A percentile compares a stretch with the other conserved stretches of the same genome.
Evolutionary conservation across 2,113 vertebrate species (phyloP).

Genomic region (Amazona vittata): DNA sequence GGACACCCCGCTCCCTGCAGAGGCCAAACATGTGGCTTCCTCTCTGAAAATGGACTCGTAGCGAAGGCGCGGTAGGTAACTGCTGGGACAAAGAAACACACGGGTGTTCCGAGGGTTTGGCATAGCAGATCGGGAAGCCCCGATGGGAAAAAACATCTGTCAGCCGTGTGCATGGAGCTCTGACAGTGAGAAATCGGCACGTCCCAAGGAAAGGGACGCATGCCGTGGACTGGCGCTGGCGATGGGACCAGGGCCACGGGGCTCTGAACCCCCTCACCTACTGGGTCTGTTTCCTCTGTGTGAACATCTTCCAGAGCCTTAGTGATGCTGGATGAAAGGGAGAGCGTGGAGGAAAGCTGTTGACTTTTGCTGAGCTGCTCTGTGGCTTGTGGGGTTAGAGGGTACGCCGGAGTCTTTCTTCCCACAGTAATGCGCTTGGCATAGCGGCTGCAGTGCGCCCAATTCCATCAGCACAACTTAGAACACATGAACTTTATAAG

Average conservation of each 20-base stretch:
- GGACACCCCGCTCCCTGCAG: not conserved
- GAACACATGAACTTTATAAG: conserved; percentile 1
- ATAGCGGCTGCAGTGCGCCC: not conserved
- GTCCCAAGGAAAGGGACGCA: not conserved
- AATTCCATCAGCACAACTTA: not conserved
- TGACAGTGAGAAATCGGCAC: not conserved
- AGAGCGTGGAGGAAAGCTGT: not conserved
- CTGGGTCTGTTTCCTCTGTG: fast-evolving
- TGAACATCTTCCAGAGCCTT: fast-evolving
- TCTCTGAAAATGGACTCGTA: conserved; percentile 22
- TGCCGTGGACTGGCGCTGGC: not conserved
- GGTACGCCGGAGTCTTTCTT: not conserved
- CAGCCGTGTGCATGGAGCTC: not conserved
- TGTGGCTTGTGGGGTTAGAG: not conserved
- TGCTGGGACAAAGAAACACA: conserved; percentile 26
- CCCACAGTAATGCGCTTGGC: not conserved
- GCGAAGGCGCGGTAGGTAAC: not conserved
- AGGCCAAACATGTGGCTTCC: not conserved
- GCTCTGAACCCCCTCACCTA: not conserved
- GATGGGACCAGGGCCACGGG: not conserved
- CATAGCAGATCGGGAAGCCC: not conserved
- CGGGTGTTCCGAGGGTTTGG: not conserved
- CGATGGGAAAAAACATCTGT: not conserved
- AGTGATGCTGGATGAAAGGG: not conserved
- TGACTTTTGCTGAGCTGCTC: not conserved